phyloP scores from a whole-genome alignment of 2,888 invertebrate genomes.

The Amblyjoppa proteus region DNA sequence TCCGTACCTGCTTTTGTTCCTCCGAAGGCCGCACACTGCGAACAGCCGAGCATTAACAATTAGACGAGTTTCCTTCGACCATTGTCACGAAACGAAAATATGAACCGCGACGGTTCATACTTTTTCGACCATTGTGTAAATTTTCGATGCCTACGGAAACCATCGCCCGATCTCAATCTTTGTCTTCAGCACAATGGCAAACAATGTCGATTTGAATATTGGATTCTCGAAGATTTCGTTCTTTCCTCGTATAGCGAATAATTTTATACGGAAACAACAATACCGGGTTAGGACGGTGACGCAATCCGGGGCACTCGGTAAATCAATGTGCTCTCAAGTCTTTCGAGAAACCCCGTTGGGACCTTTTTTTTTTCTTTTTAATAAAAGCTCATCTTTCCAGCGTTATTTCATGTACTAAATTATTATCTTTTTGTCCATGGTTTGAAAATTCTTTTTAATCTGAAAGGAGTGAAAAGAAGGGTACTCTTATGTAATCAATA shows the following conservation, averaged over 20 bases:
- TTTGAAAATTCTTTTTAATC: no score
- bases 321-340: not conserved
- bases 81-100: slow-evolving; percentile 48
- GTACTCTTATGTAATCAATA: no score
- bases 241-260: slow-evolving; percentile 14
- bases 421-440: no score
- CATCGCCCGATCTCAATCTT: slow-evolving; percentile 54
- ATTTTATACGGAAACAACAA: not conserved
- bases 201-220: slow-evolving; percentile 14
- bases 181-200: not conserved
- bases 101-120: slow-evolving; percentile 9
- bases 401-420: no score
- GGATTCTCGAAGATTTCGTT: slow-evolving; percentile 43
- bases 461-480: no score
- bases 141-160: slow-evolving; percentile 27
- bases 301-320: not conserved
- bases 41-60: slow-evolving; percentile 52
- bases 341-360: not conserved
- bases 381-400: not conserved
- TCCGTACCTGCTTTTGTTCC: not conserved
- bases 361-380: not conserved
- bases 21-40: slow-evolving; percentile 22
- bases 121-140: slow-evolving; percentile 24
- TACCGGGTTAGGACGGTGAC: not conserved
- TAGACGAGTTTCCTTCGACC: slow-evolving; percentile 23